These are phyloP conservation scores for Sander lucioperca DNA, from an alignment of 2,113 vertebrate species.

Conservation along the genomic window DNA sequence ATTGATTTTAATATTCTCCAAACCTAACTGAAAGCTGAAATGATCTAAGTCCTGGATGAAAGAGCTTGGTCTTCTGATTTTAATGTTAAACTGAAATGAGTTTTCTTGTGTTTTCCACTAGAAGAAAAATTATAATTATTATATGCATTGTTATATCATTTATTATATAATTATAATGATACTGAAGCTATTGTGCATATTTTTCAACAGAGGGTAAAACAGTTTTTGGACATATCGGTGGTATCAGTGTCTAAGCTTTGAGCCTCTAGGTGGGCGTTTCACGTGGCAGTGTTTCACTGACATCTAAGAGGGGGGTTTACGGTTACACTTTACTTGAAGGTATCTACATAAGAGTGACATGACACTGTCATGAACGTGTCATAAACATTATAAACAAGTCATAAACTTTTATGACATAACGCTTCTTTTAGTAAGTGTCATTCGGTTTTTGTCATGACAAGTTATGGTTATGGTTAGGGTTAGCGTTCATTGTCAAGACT, in stretches of 20 bases:
- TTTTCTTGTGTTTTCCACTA: background rate
- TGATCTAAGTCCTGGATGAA: background rate
- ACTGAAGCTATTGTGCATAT: background rate
- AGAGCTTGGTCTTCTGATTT: constrained; percentile 1
- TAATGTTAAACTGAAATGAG: background rate
- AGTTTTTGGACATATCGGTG: background rate
- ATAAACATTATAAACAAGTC: too few species aligned
- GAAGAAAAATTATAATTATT: background rate
- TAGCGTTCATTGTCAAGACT: too few species aligned
- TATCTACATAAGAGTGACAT: too few species aligned
- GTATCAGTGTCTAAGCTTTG: background rate
- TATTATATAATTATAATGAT: background rate
- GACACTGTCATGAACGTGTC: too few species aligned
- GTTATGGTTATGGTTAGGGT: too few species aligned
- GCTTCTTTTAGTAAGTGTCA: too few species aligned
- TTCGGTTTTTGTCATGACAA: too few species aligned
- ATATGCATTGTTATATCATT: too few species aligned
- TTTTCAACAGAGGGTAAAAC: background rate
- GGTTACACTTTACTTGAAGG: too few species aligned
- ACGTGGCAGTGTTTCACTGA: background rate
- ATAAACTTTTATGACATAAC: too few species aligned
- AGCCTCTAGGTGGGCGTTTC: background rate
- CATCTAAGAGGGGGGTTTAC: background rate
- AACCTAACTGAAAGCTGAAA: background rate
- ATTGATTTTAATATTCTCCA: background rate